Conservation (phyloP, 1,140 invertebrate species). For the Caenorhabditis latens region DNA sequence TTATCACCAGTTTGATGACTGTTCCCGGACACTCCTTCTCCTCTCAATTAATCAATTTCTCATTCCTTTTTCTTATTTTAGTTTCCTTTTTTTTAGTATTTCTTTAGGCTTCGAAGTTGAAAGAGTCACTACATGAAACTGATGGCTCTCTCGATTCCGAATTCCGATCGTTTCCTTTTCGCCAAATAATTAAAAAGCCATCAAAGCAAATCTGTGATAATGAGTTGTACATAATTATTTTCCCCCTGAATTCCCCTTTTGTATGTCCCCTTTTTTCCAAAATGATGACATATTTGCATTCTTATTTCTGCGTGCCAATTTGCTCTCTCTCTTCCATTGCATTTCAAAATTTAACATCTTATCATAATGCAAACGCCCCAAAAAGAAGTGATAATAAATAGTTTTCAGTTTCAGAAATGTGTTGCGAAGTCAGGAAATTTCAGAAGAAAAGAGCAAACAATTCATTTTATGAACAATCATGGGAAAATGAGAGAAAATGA, state of each 20-base stretch:
- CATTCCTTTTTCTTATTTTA: background rate
- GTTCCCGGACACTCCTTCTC: conserved; percentile 47
- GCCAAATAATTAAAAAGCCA: background rate
- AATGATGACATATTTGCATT: conserved; percentile 20
- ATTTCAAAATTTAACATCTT: background rate
- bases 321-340: background rate
- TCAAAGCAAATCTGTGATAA: conserved; percentile 51
- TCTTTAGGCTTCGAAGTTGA: background rate
- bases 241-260: background rate
- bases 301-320: background rate
- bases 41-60: background rate
- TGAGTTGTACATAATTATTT: conserved; percentile 38
- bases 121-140: too few relatives aligned
- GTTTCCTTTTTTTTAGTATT: background rate
- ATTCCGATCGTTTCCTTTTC: too few relatives aligned
- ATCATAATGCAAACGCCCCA: conserved; percentile 28
- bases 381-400: conserved; percentile 41
- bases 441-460: conserved; percentile 1
- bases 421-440: background rate
- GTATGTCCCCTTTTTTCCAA: background rate
- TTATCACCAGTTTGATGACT: background rate
- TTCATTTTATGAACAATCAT: conserved; percentile 18
- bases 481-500: background rate
- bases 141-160: too few relatives aligned
- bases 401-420: background rate